These are phyloP conservation scores for Perca flavescens DNA, from an alignment of 2,113 vertebrate species.

Conservation along the genomic window DNA sequence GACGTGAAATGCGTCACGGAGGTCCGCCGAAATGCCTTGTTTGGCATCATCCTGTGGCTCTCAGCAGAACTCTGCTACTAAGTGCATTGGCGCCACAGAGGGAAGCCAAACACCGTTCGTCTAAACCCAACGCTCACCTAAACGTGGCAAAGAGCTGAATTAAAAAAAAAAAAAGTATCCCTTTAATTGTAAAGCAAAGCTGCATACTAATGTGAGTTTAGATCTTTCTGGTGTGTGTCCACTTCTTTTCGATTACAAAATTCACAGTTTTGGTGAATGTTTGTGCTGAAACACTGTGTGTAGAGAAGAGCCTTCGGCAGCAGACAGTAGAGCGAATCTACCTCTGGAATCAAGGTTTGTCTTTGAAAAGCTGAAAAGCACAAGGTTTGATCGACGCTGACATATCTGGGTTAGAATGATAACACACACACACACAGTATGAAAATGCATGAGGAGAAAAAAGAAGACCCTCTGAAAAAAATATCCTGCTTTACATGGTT, in stretches of 20 bases:
- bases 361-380: constrained; percentile 73
- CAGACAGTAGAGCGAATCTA: constrained; percentile 54
- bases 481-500: constrained; percentile 60
- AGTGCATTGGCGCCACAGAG: no score
- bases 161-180: no score
- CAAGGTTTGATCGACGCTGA: constrained; percentile 72
- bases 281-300: constrained; percentile 19
- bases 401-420: constrained; percentile 81
- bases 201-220: not conserved
- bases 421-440: constrained; percentile 23
- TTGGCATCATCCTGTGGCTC: no score
- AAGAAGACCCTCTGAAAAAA: constrained; percentile 30
- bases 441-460: constrained; percentile 59
- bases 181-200: not conserved
- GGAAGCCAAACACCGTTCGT: no score
- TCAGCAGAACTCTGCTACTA: no score
- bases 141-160: no score
- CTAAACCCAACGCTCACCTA: no score
- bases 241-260: not conserved
- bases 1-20: no score
- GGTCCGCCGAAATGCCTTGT: no score
- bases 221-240: not conserved
- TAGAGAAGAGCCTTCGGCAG: constrained; percentile 44
- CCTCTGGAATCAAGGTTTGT: constrained; percentile 66
- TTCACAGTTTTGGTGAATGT: not conserved